These are phyloP conservation scores for Macrosiphum euphorbiae DNA, from an alignment of 2,888 invertebrate species.

Conservation along the genomic window DNA sequence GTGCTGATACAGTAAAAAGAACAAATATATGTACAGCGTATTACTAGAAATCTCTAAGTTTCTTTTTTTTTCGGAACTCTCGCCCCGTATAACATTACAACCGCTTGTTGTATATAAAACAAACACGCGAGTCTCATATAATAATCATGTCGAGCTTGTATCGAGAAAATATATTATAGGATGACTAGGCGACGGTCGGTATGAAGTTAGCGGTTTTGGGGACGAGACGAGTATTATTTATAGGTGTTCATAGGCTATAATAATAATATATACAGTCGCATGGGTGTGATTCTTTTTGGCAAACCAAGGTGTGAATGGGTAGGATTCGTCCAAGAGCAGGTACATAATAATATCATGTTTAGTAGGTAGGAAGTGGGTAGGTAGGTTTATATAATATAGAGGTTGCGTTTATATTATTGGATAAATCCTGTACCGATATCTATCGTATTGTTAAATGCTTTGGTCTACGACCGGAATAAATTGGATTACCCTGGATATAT, in stretches of 20 bases:
- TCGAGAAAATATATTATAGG: background rate
- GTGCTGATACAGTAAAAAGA: constrained; percentile 13
- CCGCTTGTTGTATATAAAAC: background rate
- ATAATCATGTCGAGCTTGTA: background rate
- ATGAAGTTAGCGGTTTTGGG: background rate
- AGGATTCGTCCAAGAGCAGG: background rate
- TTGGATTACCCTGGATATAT: background rate
- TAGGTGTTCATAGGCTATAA: background rate
- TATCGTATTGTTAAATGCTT: background rate
- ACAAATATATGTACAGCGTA: background rate
- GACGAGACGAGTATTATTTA: background rate
- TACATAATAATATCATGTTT: background rate
- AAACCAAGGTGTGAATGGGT: background rate
- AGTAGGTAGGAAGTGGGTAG: too few species aligned
- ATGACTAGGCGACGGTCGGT: background rate
- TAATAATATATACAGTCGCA: background rate
- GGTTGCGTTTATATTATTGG: background rate
- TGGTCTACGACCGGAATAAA: background rate
- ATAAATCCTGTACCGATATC: background rate
- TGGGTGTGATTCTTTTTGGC: background rate
- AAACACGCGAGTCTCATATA: background rate
- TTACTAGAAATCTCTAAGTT: background rate
- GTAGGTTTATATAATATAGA: background rate
- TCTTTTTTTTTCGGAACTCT: background rate
- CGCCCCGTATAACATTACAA: background rate